phyloP scores from a whole-genome alignment of 2,797 vertebrate species.

The Crocodylus rhombifer region DNA sequence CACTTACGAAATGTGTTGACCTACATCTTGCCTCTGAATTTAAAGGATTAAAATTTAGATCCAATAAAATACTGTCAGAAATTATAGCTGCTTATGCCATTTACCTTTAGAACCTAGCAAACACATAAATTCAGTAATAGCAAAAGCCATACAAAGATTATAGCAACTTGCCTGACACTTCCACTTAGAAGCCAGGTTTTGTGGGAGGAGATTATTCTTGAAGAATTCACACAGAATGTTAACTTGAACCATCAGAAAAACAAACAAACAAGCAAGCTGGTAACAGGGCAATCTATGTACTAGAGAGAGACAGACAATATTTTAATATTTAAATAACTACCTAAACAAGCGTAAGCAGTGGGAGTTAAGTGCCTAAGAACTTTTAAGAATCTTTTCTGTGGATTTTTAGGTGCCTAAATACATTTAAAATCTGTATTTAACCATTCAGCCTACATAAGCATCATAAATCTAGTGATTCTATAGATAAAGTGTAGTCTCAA shows the following conservation, averaged over 20 bases:
- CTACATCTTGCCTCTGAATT: background rate
- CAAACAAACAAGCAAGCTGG: background rate
- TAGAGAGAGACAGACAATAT: background rate
- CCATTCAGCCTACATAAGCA: background rate
- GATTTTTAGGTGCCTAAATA: background rate
- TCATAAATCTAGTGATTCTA: background rate
- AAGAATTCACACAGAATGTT: constrained; percentile 9
- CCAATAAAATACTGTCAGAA: constrained; percentile 35
- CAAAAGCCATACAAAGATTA: constrained; percentile 6
- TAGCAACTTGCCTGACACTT: constrained; percentile 21
- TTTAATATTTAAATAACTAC: constrained; percentile 32
- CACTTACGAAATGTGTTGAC: constrained; percentile 13
- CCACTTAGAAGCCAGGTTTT: constrained; percentile 1
- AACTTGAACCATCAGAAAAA: constrained; percentile 22
- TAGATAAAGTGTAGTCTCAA: background rate
- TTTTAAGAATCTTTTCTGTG: background rate
- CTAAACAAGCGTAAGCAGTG: background rate
- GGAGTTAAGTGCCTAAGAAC: background rate
- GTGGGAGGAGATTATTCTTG: constrained; percentile 5
- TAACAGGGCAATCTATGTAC: background rate
- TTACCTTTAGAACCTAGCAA: constrained; percentile 23
- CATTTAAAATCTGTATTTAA: background rate
- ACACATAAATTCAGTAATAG: constrained; percentile 22
- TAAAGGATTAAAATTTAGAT: constrained; percentile 31
- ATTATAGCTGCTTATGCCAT: background rate